Evolutionary conservation across 2,113 vertebrate species (phyloP).

Genomic region (Stomatorhinus ivindoensis): DNA sequence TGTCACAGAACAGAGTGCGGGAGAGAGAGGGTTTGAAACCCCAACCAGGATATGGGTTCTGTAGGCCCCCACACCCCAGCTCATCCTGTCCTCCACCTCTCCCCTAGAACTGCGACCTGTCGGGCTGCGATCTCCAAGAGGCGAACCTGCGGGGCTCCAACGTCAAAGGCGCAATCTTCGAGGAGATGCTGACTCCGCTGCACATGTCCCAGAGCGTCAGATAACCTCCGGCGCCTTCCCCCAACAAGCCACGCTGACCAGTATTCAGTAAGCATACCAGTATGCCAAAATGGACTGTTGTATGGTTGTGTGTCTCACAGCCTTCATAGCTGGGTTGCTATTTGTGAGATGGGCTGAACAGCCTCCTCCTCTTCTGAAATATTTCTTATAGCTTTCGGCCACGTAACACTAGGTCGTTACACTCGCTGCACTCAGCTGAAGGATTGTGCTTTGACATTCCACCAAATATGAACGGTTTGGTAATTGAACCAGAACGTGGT

Average conservation of each 20-base stretch:
- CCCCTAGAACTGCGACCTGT: constrained; percentile 87
- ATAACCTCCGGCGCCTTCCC: constrained; percentile 56
- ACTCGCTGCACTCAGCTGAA: neutral
- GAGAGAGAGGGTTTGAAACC: neutral
- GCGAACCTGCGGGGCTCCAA: constrained; percentile 93
- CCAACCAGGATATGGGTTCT: neutral
- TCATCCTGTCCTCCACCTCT: neutral
- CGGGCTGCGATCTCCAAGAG: constrained; percentile 93
- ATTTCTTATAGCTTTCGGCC: neutral
- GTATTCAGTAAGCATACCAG: neutral
- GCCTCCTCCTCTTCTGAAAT: neutral
- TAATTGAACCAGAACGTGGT: neutral
- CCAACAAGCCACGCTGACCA: neutral
- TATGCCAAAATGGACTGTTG: neutral
- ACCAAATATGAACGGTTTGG: neutral
- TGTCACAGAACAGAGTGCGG: neutral
- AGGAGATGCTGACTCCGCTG: constrained; percentile 95
- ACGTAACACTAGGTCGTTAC: neutral
- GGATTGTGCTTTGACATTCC: neutral
- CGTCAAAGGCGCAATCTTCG: constrained; percentile 95
- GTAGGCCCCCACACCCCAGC: neutral
- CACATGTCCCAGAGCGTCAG: constrained; percentile 98
- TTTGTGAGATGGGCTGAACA: neutral
- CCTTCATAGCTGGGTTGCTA: neutral
- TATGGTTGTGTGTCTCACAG: neutral